A percentile compares a stretch with the other conserved stretches of the same genome.
Conservation (phyloP, 1,140 invertebrate genomes). For the Subanguina moxae region DNA sequence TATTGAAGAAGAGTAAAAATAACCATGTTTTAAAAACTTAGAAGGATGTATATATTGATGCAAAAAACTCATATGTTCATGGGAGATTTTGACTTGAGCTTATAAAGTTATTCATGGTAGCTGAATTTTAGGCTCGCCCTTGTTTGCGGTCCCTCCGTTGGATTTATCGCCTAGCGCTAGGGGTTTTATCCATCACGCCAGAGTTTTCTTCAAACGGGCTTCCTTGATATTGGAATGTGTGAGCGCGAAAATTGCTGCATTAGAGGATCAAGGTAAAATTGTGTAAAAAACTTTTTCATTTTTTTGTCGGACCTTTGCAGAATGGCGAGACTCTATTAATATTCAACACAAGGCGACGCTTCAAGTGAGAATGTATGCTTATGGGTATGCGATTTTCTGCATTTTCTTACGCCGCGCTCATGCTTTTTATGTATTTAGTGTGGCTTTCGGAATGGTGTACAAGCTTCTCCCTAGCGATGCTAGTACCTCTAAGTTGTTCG, state of each 20-base stretch:
- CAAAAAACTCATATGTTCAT: too few species aligned
- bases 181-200: constrained; percentile 27
- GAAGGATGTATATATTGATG: too few species aligned
- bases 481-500: constrained; percentile 11
- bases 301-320: too few species aligned
- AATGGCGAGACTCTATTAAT: constrained; percentile 17
- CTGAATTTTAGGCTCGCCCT: constrained; percentile 22
- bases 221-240: constrained; percentile 21
- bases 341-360: constrained; percentile 12
- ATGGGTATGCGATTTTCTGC: too few species aligned
- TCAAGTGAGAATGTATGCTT: constrained; percentile 22
- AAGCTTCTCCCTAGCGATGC: constrained; percentile 22
- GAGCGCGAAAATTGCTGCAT: background rate
- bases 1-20: too few species aligned
- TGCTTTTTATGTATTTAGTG: too few species aligned
- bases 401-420: too few species aligned
- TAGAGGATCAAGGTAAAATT: constrained; percentile 14
- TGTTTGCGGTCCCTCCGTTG: constrained; percentile 20
- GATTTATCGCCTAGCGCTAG: constrained; percentile 23
- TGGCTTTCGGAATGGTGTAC: constrained; percentile 23
- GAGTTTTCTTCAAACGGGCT: constrained; percentile 30
- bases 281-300: background rate
- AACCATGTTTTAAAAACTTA: too few species aligned
- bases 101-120: too few species aligned
- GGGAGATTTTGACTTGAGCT: too few species aligned